These are phyloP conservation scores for Notolabrus celidotus DNA, from an alignment of 2,797 vertebrate species.

Conservation along the genomic window DNA sequence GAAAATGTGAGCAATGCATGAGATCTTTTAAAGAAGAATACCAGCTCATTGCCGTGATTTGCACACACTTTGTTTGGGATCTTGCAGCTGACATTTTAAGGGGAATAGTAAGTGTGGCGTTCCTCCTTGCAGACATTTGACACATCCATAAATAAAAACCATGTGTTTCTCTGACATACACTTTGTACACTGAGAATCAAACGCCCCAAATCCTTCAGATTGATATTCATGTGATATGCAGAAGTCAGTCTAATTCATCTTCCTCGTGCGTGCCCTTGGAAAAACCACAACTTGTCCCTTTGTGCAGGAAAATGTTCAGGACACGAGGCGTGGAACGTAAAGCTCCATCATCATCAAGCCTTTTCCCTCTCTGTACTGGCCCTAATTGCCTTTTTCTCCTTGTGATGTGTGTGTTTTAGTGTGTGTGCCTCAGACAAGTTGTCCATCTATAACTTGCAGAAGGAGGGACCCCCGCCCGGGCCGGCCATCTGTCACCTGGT, in stretches of 20 bases:
- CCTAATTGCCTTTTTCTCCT: constrained; percentile 77
- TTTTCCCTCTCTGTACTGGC: constrained; percentile 20
- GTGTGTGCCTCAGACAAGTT: constrained; percentile 53
- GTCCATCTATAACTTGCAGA: constrained; percentile 68
- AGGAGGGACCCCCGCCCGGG: constrained; percentile 60
- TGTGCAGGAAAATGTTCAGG: constrained; percentile 45
- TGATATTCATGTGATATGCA: constrained; percentile 22
- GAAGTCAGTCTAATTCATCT: constrained; percentile 46
- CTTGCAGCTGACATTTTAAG: constrained; percentile 25
- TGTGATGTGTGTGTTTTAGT: constrained; percentile 33
- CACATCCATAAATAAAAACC: constrained; percentile 29
- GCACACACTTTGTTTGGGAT: not conserved
- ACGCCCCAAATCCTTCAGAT: constrained; percentile 37
- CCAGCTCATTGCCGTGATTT: no score
- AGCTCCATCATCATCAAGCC: constrained; percentile 64
- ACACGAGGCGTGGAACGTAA: constrained; percentile 44
- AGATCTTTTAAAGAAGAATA: no score
- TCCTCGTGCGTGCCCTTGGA: constrained; percentile 59
- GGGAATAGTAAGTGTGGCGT: constrained; percentile 11
- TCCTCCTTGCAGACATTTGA: constrained; percentile 29
- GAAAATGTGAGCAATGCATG: no score
- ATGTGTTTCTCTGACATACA: constrained; percentile 35
- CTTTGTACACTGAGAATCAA: constrained; percentile 23
- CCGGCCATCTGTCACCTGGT: constrained; percentile 78
- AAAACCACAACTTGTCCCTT: constrained; percentile 51